These are phyloP conservation scores for Brachynemurus nebulosus DNA, from an alignment of 2,888 invertebrate genomes.

Conservation along the genomic window DNA sequence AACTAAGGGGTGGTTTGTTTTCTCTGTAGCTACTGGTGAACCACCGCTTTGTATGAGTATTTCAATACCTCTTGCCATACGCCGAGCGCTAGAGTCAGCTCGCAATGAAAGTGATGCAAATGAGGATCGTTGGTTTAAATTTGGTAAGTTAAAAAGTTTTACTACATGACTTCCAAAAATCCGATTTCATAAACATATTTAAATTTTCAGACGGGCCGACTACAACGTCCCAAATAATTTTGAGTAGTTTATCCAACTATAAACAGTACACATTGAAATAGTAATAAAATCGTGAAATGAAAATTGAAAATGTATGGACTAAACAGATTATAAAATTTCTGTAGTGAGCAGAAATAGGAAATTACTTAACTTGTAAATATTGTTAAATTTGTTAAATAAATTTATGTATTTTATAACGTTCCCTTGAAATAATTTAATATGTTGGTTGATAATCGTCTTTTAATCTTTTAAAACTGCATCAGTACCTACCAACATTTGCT, in stretches of 20 bases:
- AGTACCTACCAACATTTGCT: no score
- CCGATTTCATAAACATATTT: constrained; percentile 8
- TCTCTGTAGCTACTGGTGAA: constrained; percentile 37
- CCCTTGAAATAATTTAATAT: no score
- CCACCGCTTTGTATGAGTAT: constrained; percentile 37
- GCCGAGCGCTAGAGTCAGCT: constrained; percentile 53
- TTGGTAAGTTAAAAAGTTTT: constrained; percentile 35
- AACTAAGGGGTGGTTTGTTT: not conserved
- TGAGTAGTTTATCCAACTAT: constrained; percentile 23
- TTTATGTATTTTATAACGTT: no score
- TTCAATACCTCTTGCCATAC: constrained; percentile 44
- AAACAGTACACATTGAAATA: no score
- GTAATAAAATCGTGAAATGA: no score
- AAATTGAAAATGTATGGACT: no score
- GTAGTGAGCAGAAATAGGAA: no score
- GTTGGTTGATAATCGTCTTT: no score
- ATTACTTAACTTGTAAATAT: no score
- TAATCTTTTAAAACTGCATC: no score
- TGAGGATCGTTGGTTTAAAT: constrained; percentile 39
- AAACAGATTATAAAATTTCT: no score
- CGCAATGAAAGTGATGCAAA: constrained; percentile 46
- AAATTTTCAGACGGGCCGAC: constrained; percentile 34
- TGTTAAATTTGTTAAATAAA: no score
- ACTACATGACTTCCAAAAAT: not conserved
- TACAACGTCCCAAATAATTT: constrained; percentile 32